phyloP scores from a whole-genome alignment of 2,113 vertebrate genomes.

The Trogon surrucura region DNA sequence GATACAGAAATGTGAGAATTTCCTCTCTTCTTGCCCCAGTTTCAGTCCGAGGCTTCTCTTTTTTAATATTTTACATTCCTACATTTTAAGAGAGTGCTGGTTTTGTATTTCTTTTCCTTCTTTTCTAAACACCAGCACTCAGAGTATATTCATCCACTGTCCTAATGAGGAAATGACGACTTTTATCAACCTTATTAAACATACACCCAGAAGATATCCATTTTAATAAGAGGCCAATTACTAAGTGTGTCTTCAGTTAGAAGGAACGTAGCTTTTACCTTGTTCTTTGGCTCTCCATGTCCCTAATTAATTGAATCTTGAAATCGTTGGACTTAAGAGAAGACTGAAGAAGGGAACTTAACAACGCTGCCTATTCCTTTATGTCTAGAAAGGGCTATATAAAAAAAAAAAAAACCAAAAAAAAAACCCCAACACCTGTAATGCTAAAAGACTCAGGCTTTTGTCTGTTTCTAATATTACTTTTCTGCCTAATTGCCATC shows the following conservation, averaged over 20 bases:
- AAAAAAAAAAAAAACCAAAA: conserved; percentile 61
- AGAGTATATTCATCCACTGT: conserved; percentile 72
- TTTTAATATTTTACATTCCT: conserved; percentile 74
- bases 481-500: conserved; percentile 97
- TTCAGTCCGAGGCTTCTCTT: conserved; percentile 22
- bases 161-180: conserved; percentile 83
- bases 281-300: conserved; percentile 84
- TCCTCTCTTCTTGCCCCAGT: not conserved
- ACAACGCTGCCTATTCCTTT: conserved; percentile 87
- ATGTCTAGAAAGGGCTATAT: conserved; percentile 77
- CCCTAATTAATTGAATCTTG: conserved; percentile 89
- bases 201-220: conserved; percentile 82
- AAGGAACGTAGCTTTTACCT: conserved; percentile 84
- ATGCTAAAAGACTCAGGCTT: conserved; percentile 93
- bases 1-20: not conserved
- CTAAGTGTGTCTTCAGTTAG: conserved; percentile 85
- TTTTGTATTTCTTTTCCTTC: conserved; percentile 76
- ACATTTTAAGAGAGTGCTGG: conserved; percentile 66
- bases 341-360: conserved; percentile 84
- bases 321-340: conserved; percentile 85
- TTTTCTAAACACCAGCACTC: conserved; percentile 58
- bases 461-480: conserved; percentile 99
- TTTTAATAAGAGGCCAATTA: conserved; percentile 87
- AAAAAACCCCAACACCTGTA: conserved; percentile 86
- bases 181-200: conserved; percentile 86